These are phyloP conservation scores for Thryonomys swinderianus DNA, from an alignment of 2,113 vertebrate genomes.

Conservation along the genomic window DNA sequence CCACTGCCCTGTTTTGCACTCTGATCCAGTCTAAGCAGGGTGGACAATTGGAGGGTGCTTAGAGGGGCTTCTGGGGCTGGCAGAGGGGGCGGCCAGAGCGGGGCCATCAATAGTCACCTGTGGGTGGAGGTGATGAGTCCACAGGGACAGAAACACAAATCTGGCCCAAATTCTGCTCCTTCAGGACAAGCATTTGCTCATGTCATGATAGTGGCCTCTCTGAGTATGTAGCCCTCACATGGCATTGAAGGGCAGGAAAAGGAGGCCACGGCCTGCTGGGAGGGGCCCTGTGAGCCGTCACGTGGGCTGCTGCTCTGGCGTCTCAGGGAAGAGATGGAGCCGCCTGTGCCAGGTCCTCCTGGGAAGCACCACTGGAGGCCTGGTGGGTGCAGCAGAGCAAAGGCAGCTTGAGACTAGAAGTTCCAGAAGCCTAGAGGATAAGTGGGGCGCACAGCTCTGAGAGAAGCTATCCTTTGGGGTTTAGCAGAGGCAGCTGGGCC, in stretches of 20 bases:
- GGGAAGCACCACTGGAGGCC: neutral
- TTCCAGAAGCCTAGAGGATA: constrained; percentile 32
- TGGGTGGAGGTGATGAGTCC: too few relatives aligned
- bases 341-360: too few relatives aligned
- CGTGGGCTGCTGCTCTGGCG: neutral
- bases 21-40: neutral
- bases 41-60: neutral
- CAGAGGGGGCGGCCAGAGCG: neutral
- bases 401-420: neutral
- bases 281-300: neutral
- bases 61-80: neutral
- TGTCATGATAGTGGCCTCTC: neutral
- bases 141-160: neutral
- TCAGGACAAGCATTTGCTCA: neutral
- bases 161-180: neutral
- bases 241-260: too few relatives aligned
- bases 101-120: neutral
- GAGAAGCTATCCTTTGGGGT: neutral
- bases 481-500: neutral
- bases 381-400: neutral
- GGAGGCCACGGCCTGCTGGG: neutral
- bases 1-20: neutral
- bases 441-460: neutral
- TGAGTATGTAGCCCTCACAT: too few relatives aligned
- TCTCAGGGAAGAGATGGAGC: neutral